A percentile compares a stretch with the other conserved stretches of the same genome.
These are phyloP conservation scores for Graphium colonna DNA, from an alignment of 2,888 invertebrate species.

Conservation along the genomic window DNA sequence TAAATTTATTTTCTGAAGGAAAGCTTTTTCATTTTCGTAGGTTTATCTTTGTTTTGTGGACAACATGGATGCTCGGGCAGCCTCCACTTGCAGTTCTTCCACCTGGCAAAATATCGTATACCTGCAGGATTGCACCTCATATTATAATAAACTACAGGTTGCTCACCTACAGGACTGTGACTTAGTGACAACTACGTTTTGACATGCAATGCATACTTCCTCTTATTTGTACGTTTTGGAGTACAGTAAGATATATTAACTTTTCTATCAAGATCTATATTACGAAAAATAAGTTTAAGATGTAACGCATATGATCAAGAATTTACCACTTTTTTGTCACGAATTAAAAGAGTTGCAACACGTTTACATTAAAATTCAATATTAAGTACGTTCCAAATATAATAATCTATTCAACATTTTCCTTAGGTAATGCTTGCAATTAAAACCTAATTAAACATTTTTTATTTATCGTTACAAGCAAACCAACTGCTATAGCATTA, in stretches of 20 bases:
- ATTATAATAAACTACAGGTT: slow-evolving; percentile 78
- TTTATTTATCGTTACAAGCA: no score
- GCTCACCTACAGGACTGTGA: slow-evolving; percentile 58
- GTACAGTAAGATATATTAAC: neutral
- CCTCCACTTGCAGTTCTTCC: slow-evolving; percentile 90
- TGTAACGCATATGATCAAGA: no score
- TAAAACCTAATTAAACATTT: no score
- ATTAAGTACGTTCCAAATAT: neutral
- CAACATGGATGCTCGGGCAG: slow-evolving; percentile 84
- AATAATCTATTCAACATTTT: neutral
- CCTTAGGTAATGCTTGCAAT: neutral
- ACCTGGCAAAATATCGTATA: slow-evolving; percentile 92
- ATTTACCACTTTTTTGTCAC: neutral
- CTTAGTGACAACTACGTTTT: slow-evolving; percentile 40
- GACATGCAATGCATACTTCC: slow-evolving; percentile 51
- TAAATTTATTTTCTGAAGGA: slow-evolving; percentile 73
- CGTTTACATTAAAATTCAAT: neutral
- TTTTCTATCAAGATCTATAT: no score
- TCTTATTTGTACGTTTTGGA: slow-evolving; percentile 13
- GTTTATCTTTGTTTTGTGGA: slow-evolving; percentile 82
- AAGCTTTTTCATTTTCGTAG: slow-evolving; percentile 70
- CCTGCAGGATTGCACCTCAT: slow-evolving; percentile 81
- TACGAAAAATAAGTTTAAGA: no score
- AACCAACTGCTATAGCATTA: slow-evolving; percentile 50
- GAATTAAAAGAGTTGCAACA: neutral